Base-by-base conservation (phyloP, 2,113 vertebrate genomes). In the Mandrillus leucophaeus region DNA sequence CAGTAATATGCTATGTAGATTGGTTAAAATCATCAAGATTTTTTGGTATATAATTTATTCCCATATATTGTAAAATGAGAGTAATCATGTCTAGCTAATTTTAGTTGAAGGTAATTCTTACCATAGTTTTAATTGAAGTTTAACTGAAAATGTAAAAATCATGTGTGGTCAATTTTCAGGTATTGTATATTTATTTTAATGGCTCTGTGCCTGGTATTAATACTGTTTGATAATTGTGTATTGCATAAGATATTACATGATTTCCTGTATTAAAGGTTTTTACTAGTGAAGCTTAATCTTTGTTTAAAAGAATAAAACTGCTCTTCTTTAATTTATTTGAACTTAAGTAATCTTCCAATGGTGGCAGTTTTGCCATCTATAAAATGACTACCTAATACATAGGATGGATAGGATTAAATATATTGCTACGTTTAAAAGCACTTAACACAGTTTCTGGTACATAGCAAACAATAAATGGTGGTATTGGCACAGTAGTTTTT, bases 231-330 rank as follows among this genome's bases (percentile, higher is more conserved):
- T 96, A 45, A 79, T 78, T 45, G 68, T 48, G 78, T 45, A 59
- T 48, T 85, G 45, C 30, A 25, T 81, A 80, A 90, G 70, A 38
- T 5, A 68, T 82, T 40, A 40, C 43, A 50, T 88, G 38, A 86
- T 59, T 84, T 85, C 38, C 8, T 86, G 3, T 84, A 25, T 87
- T 95, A 90, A 59, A 82, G 27, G 17, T 59, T 88, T 95, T 87
- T 88, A 78, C 18, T 70, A 88, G 55, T 59, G 13, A 85, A 45
- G 23, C 40, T 85, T 94, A 68, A 40, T 92, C 78, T 96, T 78
- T 78, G 1, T 95, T 81, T 94, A 52, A 93, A 93, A 85, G 73
- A 81, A 94, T n/a, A n/a, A 97, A 95, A 90, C 23, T 88, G 3
- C 18, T 61, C 3, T 40, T 83, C 12, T 85, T 81, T 8, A 66